Conservation (phyloP, 2,888 invertebrate species). For the Dendrolimus houi region DNA sequence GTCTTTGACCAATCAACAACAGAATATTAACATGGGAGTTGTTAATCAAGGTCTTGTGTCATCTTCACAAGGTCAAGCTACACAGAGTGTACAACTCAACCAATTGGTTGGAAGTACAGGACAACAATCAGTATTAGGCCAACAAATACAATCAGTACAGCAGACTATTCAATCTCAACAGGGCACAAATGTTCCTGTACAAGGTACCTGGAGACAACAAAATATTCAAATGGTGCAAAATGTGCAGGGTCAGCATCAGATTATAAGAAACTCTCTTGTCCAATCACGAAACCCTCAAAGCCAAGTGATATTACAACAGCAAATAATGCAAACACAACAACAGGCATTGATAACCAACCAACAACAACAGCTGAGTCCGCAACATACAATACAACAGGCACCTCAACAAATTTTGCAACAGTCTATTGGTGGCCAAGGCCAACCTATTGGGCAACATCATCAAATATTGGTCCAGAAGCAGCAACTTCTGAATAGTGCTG, state of each 20-base stretch:
- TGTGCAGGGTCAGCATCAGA: slow-evolving; percentile 71
- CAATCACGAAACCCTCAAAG: slow-evolving; percentile 66
- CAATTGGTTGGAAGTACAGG: slow-evolving; percentile 57
- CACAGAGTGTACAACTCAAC: slow-evolving; percentile 56
- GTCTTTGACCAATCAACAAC: slow-evolving; percentile 57
- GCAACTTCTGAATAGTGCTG: slow-evolving; percentile 73
- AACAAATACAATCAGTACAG: slow-evolving; percentile 71
- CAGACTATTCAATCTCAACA: slow-evolving; percentile 62
- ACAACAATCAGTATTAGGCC: slow-evolving; percentile 57
- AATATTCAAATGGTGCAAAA: slow-evolving; percentile 71
- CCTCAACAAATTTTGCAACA: slow-evolving; percentile 79
- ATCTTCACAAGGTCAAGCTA: slow-evolving; percentile 52
- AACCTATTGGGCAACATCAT: slow-evolving; percentile 63
- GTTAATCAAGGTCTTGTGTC: slow-evolving; percentile 58
- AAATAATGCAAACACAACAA: slow-evolving; percentile 74
- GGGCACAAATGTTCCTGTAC: slow-evolving; percentile 46
- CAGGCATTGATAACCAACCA: slow-evolving; percentile 63
- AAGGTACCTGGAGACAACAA: slow-evolving; percentile 66
- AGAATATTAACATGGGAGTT: slow-evolving; percentile 64
- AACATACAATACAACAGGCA: slow-evolving; percentile 68
- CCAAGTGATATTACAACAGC: slow-evolving; percentile 74
- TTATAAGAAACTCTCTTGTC: slow-evolving; percentile 63
- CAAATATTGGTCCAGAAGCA: slow-evolving; percentile 73
- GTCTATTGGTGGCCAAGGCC: slow-evolving; percentile 71
- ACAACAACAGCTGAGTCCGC: slow-evolving; percentile 69